phyloP scores from a whole-genome alignment of 2,888 invertebrate species.

The Ramazzottius varieornatus region DNA sequence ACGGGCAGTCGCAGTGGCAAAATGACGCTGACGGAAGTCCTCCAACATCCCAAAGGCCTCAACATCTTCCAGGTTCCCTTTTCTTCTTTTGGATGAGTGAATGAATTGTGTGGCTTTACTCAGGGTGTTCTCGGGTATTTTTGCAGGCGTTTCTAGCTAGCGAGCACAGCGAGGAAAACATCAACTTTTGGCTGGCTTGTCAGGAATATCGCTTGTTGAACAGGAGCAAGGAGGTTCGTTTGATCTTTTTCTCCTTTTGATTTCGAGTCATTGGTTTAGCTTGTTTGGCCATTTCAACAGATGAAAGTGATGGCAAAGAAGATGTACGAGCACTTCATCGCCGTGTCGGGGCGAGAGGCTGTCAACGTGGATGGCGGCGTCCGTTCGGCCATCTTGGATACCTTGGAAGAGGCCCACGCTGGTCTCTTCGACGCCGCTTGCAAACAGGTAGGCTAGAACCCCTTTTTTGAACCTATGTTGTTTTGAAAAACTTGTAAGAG shows the following conservation, averaged over 20 bases:
- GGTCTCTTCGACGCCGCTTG: neutral
- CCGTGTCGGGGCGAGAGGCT: neutral
- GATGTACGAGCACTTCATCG: neutral
- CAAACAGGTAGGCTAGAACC: neutral
- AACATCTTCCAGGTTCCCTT: neutral
- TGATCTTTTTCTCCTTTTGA: too few relatives aligned
- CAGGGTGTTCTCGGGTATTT: neutral
- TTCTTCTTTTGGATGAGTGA: neutral
- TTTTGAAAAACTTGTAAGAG: too few relatives aligned
- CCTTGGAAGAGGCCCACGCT: neutral
- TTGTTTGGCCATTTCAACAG: neutral
- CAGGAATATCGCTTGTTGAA: neutral
- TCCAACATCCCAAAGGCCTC: neutral
- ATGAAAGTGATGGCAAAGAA: neutral
- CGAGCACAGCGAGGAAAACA: conserved; percentile 2
- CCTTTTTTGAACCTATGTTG: too few relatives aligned
- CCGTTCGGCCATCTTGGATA: neutral
- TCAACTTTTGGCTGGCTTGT: conserved; percentile 1
- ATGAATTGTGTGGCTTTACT: neutral
- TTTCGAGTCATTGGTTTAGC: neutral
- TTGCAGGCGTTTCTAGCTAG: neutral
- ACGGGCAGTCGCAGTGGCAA: too few relatives aligned
- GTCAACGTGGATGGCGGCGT: neutral
- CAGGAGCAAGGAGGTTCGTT: neutral
- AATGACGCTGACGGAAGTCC: too few relatives aligned